Evolutionary conservation across 2,113 vertebrate genomes (phyloP).

Genomic region (Corythoichthys haematopterus): DNA sequence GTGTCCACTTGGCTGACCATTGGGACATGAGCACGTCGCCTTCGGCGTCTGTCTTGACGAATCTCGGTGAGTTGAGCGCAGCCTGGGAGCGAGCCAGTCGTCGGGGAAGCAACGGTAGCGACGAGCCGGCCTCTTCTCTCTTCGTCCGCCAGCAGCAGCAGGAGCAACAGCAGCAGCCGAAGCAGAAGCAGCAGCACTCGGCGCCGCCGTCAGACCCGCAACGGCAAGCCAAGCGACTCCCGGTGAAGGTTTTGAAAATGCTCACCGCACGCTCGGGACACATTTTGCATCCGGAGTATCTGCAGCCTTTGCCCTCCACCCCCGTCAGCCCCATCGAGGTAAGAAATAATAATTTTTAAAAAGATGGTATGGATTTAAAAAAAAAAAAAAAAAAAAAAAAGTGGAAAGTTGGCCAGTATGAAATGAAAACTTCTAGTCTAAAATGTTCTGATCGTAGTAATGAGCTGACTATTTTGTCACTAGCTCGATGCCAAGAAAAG

Average conservation of each 20-base stretch:
- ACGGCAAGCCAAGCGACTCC: constrained; percentile 94
- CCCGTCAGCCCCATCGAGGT: constrained; percentile 98
- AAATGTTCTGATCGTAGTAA: neutral
- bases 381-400: neutral
- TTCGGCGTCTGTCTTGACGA: constrained; percentile 89
- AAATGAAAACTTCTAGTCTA: neutral
- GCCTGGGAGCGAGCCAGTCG: constrained; percentile 83
- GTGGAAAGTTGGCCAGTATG: neutral
- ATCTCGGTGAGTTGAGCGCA: constrained; percentile 80
- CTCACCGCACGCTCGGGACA: constrained; percentile 96
- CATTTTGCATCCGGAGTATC: constrained; percentile 98
- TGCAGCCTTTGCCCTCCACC: constrained; percentile 95
- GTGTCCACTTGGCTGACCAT: constrained; percentile 73
- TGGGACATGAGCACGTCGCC: constrained; percentile 99
- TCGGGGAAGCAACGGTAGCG: constrained; percentile 85
- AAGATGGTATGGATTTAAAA: neutral
- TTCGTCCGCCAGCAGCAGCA: neutral
- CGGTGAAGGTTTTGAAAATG: constrained; percentile 98
- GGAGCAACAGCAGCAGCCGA: neutral
- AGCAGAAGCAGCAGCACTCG: constrained; percentile 28
- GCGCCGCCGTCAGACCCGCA: constrained; percentile 89
- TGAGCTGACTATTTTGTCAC: constrained; percentile 24
- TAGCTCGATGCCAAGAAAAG: constrained; percentile 99
- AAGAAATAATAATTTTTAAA: constrained; percentile 53
- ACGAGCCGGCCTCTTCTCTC: constrained; percentile 81